Base-by-base conservation (phyloP, 2,797 vertebrate genomes). In the Sebastes iracundus region DNA sequence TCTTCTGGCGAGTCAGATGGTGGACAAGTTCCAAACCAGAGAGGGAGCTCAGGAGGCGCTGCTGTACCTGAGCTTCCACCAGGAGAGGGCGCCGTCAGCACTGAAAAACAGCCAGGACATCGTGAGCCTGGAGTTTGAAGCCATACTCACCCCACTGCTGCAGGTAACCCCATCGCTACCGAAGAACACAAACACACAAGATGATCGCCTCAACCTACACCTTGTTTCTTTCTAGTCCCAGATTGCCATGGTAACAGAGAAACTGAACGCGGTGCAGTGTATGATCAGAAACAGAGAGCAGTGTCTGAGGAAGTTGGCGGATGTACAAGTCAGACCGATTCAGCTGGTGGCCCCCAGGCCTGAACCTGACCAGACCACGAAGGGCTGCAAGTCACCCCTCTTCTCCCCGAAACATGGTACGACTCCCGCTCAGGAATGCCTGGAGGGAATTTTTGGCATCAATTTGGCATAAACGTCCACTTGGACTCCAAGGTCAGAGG, bases 371-470 rank as follows among this genome's bases (percentile, higher is more conserved):
- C 87, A 87, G 84, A 94, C 84, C 27, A 72, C 92, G 0, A 93
- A 95, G 0, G 94, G 94, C 59, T 93, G 96, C 79, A 97, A 96
- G 90, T 95, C 96, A 0, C 96, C 96, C 0, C 87, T 97, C 3
- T 98, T 98, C 88, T 97, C 97, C 66, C 96, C 97, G 5, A 98
- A 97, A 91, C 96, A 97, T 67, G 97, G 98, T 99, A 96, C 85
- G 32, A 7, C 4, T 52, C 20, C 2, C 14, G 11, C 32, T 46
- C 42, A 46, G 42, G 42, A 46, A 46, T 18, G 16, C 42, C 16
- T 46, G 14, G 42, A 46, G 14, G 16, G 42, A 46, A 46, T 46
- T 46, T 46, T 1, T 46, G 33, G 33, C 33, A 35, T 18, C 42
- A 46, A 46, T 46, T 46, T 46, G 16, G 16, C 42, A 46, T 18